Evolutionary conservation across 2,888 invertebrate species (phyloP), one percentile per base, ranked within the genome.

Genomic region (Standfussiana lucernea): DNA sequence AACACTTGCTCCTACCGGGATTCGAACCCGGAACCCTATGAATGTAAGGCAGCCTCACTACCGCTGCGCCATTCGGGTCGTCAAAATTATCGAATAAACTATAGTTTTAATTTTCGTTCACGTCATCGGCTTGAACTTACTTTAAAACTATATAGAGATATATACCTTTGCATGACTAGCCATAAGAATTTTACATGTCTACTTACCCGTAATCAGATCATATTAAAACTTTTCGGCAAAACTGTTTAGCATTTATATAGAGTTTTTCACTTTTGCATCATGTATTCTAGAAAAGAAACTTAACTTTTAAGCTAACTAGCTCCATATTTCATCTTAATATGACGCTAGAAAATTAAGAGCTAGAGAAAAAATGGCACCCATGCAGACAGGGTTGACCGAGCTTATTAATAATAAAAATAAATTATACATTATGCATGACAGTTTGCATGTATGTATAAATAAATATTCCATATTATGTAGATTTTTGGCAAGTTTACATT

Each of bases 401-500:
- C 2, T 64, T 50, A 21, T 15, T 35, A 40, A 66, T 35, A 40
- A 66, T 53, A 62, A 61, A 56, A 65, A 40, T 53, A 45, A 53
- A 61, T 10, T 6, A 37, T n/a, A 53, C 65, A 67, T 67, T 75
- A 82, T 79, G 45, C 67, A 67, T 75, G 35, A 56, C 28, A 68
- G 62, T 68, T 67, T 67, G 61, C 45, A 53, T 64, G 61, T 53
- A 53, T 64, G 40, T 40, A 67, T 35, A 28, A 47, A 77, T 65
- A 50, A 64, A 77, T 77, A 65, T 83, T 42, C 18, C 59, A 66
- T 66, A 72, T 32, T 66, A 62, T 69, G 64, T 74, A 70, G 37
- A 81, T 70, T 75, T 66, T 59, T 40, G 15, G 5, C 47, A 47
- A 80, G 37, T 77, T 80, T 62, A 61, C 74, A 68, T 71, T 75